Evolutionary conservation across 2,113 vertebrate genomes (phyloP).

Genomic region (Phaethon lepturus): DNA sequence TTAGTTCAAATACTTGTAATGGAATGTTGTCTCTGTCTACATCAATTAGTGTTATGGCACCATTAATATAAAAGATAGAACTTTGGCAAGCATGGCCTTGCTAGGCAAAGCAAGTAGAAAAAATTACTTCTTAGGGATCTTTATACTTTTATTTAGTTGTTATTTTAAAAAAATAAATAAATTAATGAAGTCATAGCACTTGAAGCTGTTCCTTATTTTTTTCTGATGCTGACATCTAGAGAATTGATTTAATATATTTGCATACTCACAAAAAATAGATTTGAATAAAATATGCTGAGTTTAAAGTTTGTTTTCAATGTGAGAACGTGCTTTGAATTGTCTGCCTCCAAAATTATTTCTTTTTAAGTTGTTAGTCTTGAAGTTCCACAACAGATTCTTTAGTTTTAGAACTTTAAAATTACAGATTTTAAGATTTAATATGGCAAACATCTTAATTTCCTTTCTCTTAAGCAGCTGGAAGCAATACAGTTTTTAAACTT

Average conservation of each 20-base stretch:
- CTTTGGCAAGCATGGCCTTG: background rate
- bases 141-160: background rate
- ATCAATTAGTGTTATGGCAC: background rate
- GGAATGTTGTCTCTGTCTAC: constrained; percentile 49
- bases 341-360: background rate
- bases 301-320: background rate
- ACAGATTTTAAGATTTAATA: background rate
- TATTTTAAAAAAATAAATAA: background rate
- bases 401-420: background rate
- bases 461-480: background rate
- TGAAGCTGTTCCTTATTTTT: background rate
- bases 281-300: background rate
- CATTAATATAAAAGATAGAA: background rate
- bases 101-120: background rate
- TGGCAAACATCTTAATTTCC: background rate
- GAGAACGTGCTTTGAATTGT: background rate
- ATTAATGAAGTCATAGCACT: background rate
- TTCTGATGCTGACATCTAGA: background rate
- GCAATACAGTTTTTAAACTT: background rate
- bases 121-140: background rate
- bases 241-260: background rate
- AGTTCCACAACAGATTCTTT: background rate
- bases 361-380: background rate
- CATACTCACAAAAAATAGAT: background rate
- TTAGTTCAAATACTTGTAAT: constrained; percentile 50